Evolutionary conservation across 2,113 vertebrate genomes (phyloP).

Genomic region (Erinaceus europaeus): DNA sequence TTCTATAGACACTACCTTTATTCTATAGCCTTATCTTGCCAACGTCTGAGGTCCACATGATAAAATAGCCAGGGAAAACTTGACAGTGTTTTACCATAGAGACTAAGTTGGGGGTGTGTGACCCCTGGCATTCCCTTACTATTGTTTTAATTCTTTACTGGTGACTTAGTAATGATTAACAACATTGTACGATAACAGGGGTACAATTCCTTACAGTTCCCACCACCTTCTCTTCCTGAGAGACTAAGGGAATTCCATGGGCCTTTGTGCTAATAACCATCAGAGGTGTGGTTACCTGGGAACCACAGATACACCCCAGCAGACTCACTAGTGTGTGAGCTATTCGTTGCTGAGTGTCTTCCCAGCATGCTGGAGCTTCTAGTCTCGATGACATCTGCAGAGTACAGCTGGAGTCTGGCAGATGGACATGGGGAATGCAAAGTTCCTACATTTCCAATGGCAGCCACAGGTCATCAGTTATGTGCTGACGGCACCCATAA

Average conservation of each 20-base stretch:
- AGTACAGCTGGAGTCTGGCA: neutral
- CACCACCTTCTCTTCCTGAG: no score
- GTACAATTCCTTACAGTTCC: no score
- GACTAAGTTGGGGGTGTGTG: neutral
- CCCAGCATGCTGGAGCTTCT: constrained; percentile 47
- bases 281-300: constrained; percentile 45
- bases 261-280: constrained; percentile 51
- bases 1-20: neutral
- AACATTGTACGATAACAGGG: no score
- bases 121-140: constrained; percentile 32
- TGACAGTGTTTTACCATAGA: neutral
- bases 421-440: constrained; percentile 64
- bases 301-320: constrained; percentile 34
- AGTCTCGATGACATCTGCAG: constrained; percentile 49
- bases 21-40: constrained; percentile 1
- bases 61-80: neutral
- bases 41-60: neutral
- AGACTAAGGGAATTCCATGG: neutral
- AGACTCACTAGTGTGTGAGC: constrained; percentile 62
- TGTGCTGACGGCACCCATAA: constrained; percentile 59
- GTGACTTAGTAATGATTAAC: no score
- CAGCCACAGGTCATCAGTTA: constrained; percentile 59
- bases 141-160: no score
- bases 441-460: constrained; percentile 48
- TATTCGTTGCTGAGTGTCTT: constrained; percentile 58